Base-by-base conservation (phyloP, 2,113 vertebrate species). In the Otis tarda region DNA sequence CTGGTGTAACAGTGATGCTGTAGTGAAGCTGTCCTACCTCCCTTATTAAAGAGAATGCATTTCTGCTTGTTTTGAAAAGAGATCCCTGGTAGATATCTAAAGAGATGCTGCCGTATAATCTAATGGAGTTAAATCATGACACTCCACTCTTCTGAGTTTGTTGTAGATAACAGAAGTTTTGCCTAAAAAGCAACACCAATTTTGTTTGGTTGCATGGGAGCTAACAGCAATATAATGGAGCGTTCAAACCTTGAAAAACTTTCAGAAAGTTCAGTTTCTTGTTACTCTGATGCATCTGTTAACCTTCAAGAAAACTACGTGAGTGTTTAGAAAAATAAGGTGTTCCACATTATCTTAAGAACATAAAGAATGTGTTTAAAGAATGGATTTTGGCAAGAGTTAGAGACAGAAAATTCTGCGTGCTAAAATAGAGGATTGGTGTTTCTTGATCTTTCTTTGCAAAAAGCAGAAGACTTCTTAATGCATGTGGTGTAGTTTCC, bases 281-380 rank as follows among this genome's bases (percentile, higher is more conserved):
- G 12, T 86, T 94, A 18, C 14, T 60, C 57, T 89, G 35, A 86
- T 90, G 68, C 68, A 73, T 83, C 69, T 95, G 87, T 59, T 93
- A 91, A 77, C 83, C 37, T 95, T 96, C 83, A 77, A 37, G 18
- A 93, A 86, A 81, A 65, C 64, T 69, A 82, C 1, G 12, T 56
- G 43, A 82, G 57, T 85, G 50, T 95, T 95, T 94, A 84, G 76
- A 83, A 89, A 89, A 92, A 39, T 37, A 89, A 95, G 76, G 87
- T 94, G 37, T 27, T 90, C 35, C 90, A 85, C 30, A 19, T 92
- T 94, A 95, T 93, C 67, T 88, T 37, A 59, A 64, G 67, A 23
- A 95, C 77, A 85, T 91, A 91, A 95, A 89, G 35, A 92, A 89
- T 73, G 79, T 43, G 41, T 43, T 43, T 91, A 91, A 95, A 89